Conservation (phyloP, 2,888 invertebrate species). For the Ophion ventricosus region DNA sequence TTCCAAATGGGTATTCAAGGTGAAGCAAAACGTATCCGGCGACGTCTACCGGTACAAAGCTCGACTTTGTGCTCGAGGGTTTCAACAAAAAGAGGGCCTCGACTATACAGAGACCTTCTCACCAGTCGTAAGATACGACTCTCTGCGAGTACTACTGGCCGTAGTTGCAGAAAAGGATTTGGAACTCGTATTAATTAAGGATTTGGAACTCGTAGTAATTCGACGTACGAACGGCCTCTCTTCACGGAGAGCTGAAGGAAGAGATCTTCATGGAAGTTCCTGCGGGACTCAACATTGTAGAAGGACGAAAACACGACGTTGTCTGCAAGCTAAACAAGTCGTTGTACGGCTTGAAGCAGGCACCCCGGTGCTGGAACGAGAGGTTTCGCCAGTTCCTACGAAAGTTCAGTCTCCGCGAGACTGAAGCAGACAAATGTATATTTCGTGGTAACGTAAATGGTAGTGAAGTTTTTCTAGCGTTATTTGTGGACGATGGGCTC, state of each 20-base stretch:
- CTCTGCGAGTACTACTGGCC: constrained; percentile 55
- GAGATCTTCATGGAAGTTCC: no score
- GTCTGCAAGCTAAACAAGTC: no score
- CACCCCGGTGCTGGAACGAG: no score
- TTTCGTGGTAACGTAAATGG: not conserved
- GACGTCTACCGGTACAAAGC: constrained; percentile 53
- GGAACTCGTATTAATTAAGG: constrained; percentile 42
- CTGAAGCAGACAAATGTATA: no score
- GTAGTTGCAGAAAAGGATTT: constrained; percentile 61
- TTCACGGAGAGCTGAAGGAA: no score
- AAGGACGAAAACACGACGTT: no score
- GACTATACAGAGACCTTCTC: constrained; percentile 31
- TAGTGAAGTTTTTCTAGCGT: not conserved
- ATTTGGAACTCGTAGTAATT: constrained; percentile 43
- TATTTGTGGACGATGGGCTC: not conserved
- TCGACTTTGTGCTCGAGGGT: constrained; percentile 63
- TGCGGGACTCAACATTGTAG: no score
- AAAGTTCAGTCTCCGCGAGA: no score
- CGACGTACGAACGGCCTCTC: no score
- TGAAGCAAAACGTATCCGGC: constrained; percentile 53
- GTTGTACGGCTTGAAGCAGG: no score
- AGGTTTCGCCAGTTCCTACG: no score
- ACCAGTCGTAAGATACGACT: constrained; percentile 59
- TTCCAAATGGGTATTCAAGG: constrained; percentile 54
- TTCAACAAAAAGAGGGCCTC: constrained; percentile 37